A percentile compares a stretch with the other conserved stretches of the same genome.
Conservation (phyloP, 2,797 vertebrate species). For the Neosilurus hyrtlii region DNA sequence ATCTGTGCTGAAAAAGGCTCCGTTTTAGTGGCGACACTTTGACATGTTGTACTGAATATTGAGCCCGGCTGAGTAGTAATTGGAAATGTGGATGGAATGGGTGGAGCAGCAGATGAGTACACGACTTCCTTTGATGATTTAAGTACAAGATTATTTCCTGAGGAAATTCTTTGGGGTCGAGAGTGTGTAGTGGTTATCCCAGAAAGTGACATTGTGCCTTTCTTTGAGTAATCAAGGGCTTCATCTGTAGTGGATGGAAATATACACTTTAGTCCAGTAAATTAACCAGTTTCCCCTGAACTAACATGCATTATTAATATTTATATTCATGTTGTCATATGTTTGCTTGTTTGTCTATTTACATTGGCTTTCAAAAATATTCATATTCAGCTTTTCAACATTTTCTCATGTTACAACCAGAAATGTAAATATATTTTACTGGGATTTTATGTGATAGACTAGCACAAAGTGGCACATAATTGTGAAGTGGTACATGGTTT, state of each 20-base stretch:
- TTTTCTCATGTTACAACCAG: too few relatives aligned
- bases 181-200: constrained; percentile 81
- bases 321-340: too few relatives aligned
- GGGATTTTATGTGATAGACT: too few relatives aligned
- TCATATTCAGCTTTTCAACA: too few relatives aligned
- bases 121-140: constrained; percentile 92
- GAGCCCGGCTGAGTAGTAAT: constrained; percentile 98
- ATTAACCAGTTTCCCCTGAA: constrained; percentile 55
- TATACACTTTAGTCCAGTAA: constrained; percentile 63
- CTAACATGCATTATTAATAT: neutral
- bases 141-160: constrained; percentile 82
- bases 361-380: too few relatives aligned
- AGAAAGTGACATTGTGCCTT: constrained; percentile 81
- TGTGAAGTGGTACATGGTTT: too few relatives aligned
- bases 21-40: constrained; percentile 68
- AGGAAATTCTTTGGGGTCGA: constrained; percentile 79
- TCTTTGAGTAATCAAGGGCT: constrained; percentile 96
- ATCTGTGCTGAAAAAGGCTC: constrained; percentile 73
- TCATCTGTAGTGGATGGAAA: constrained; percentile 91
- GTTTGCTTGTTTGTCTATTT: too few relatives aligned
- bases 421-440: too few relatives aligned
- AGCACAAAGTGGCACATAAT: too few relatives aligned
- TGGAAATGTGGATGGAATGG: constrained; percentile 88
- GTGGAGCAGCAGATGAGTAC: constrained; percentile 90
- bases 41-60: constrained; percentile 82